A percentile compares a stretch with the other conserved stretches of the same genome.
Evolutionary conservation across 2,888 invertebrate genomes (phyloP).

Genomic region (Oligia strigilis): DNA sequence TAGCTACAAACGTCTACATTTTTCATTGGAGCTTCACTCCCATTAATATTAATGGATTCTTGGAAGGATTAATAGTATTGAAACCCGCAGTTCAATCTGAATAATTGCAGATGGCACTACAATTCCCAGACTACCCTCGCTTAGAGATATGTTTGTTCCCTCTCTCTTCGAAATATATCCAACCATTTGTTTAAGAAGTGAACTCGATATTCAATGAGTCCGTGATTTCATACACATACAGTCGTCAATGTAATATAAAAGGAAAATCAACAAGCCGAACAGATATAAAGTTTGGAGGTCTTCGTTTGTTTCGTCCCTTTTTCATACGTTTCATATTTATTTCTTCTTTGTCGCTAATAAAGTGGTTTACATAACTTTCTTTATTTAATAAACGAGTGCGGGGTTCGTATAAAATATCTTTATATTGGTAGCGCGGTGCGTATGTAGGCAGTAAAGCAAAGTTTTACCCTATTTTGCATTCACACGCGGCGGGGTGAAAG

Average conservation of each 20-base stretch:
- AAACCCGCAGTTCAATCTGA: constrained; percentile 82
- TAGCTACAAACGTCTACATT: constrained; percentile 74
- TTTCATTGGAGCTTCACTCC: constrained; percentile 71
- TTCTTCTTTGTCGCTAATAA: constrained; percentile 63
- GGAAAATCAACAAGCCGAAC: constrained; percentile 51
- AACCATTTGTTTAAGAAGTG: constrained; percentile 52
- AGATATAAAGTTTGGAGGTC: constrained; percentile 54
- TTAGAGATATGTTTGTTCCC: constrained; percentile 52
- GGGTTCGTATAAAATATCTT: constrained; percentile 73
- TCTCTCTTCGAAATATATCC: constrained; percentile 41
- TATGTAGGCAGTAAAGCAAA: constrained; percentile 68
- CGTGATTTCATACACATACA: constrained; percentile 15
- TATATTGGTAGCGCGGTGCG: constrained; percentile 75
- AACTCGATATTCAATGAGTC: constrained; percentile 38
- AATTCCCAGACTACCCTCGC: constrained; percentile 41
- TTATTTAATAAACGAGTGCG: constrained; percentile 78
- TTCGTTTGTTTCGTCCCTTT: constrained; percentile 61
- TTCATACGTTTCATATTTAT: constrained; percentile 61
- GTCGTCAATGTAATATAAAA: constrained; percentile 52
- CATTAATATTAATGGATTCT: constrained; percentile 74
- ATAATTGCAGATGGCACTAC: constrained; percentile 80
- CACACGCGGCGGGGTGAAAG: constrained; percentile 81
- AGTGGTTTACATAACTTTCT: constrained; percentile 69
- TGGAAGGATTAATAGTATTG: constrained; percentile 85
- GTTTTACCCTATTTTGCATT: constrained; percentile 84